Conservation (phyloP, 2,797 vertebrate species). For the Amazona ochrocephala region DNA sequence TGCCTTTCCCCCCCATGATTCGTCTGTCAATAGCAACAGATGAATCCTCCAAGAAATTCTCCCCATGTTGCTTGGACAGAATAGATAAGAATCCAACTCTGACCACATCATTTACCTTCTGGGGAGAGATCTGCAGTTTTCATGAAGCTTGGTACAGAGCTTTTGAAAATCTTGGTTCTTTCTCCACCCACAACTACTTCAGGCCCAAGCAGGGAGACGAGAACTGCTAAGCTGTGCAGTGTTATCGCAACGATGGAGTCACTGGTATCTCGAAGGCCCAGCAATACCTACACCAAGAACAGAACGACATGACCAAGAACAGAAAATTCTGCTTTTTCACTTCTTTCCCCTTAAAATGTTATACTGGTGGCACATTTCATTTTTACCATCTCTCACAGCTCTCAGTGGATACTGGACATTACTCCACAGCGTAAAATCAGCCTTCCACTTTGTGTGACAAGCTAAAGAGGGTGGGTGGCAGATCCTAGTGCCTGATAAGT, state of each 20-base stretch:
- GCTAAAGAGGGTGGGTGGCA: neutral
- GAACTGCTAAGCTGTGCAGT: constrained; percentile 90
- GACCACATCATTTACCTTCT: constrained; percentile 83
- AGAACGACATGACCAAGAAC: neutral
- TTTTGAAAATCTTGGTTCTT: constrained; percentile 95
- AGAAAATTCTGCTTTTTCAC: neutral
- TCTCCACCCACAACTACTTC: constrained; percentile 96
- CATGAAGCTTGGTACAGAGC: constrained; percentile 91
- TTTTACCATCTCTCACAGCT: neutral
- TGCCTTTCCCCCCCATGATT: neutral
- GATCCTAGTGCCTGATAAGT: no score
- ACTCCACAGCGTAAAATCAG: neutral
- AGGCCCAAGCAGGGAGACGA: constrained; percentile 94
- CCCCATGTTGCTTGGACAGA: neutral
- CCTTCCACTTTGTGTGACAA: neutral
- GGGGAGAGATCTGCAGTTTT: constrained; percentile 90
- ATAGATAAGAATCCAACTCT: neutral
- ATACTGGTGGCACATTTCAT: neutral
- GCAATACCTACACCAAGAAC: constrained; percentile 83
- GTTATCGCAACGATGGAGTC: constrained; percentile 92
- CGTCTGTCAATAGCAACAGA: neutral
- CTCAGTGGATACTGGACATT: neutral
- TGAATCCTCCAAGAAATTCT: neutral
- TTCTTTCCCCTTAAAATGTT: neutral
- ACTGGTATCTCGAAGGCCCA: constrained; percentile 94